These are phyloP conservation scores for Nothobranchius kuhntae DNA, from an alignment of 2,113 vertebrate species.

Conservation along the genomic window DNA sequence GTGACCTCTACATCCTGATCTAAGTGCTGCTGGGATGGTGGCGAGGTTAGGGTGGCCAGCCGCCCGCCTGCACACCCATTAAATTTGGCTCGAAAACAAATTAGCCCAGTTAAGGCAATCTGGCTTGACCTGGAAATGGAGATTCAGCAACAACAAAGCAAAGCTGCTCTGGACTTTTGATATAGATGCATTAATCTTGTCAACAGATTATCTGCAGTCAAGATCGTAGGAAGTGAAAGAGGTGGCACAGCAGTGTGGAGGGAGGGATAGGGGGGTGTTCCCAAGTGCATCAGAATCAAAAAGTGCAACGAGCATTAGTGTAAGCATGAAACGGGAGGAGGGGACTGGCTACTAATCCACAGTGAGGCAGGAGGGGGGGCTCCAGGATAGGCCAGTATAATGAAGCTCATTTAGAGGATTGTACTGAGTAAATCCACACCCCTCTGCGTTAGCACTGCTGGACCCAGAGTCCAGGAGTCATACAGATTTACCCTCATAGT, in stretches of 20 bases:
- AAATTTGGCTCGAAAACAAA: constrained; percentile 71
- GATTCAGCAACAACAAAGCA: constrained; percentile 68
- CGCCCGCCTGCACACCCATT: constrained; percentile 34
- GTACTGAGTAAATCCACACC: constrained; percentile 68
- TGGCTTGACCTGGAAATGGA: constrained; percentile 73
- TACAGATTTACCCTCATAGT: constrained; percentile 56
- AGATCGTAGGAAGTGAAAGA: constrained; percentile 47
- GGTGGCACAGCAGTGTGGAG: background rate
- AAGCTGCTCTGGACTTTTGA: constrained; percentile 74
- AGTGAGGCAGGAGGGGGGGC: constrained; percentile 19
- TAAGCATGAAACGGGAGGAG: constrained; percentile 50
- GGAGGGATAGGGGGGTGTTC: constrained; percentile 4
- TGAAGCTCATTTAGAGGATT: constrained; percentile 77
- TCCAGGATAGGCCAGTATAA: constrained; percentile 66
- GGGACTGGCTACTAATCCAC: constrained; percentile 62
- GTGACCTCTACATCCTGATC: constrained; percentile 21
- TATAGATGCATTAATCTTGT: constrained; percentile 76
- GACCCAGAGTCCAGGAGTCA: constrained; percentile 30
- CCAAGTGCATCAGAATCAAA: constrained; percentile 55
- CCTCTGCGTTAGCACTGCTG: constrained; percentile 42
- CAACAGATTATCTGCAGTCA: constrained; percentile 72
- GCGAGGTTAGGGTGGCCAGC: constrained; percentile 16
- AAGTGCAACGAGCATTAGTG: constrained; percentile 67
- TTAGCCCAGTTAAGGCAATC: constrained; percentile 72
- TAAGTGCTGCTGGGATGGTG: constrained; percentile 9